A percentile compares a stretch with the other conserved stretches of the same genome.
Evolutionary conservation across 1,140 invertebrate species (phyloP).

Genomic region (Lordiphosa clarofinis): DNA sequence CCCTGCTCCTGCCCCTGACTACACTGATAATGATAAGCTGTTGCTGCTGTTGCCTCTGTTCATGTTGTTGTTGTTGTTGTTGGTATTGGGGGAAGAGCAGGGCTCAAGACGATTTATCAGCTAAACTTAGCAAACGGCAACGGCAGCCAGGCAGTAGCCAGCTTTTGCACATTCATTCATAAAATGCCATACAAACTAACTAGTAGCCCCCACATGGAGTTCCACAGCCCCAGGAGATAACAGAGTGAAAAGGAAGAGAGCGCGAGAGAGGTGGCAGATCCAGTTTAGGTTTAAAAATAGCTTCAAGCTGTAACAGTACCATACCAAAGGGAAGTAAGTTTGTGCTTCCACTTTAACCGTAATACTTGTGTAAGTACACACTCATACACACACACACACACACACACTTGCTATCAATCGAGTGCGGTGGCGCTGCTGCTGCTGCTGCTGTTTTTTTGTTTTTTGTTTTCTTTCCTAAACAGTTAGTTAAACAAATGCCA

Average conservation of each 20-base stretch:
- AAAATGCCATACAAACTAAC: conserved; percentile 39
- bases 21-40: conserved; percentile 37
- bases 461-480: conserved; percentile 23
- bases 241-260: background rate
- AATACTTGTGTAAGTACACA: background rate
- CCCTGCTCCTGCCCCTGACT: too few species aligned
- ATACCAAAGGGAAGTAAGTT: conserved; percentile 4
- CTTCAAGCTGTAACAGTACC: conserved; percentile 21
- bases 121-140: conserved; percentile 22
- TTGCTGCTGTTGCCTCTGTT: background rate
- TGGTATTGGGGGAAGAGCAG: conserved; percentile 3
- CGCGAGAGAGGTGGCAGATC: conserved; percentile 8
- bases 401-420: conserved; percentile 39
- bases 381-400: conserved; percentile 2
- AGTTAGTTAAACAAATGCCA: conserved; percentile 50
- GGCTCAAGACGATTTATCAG: conserved; percentile 67
- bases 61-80: too few species aligned
- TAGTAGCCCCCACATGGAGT: conserved; percentile 18
- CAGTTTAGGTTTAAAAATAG: conserved; percentile 28
- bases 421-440: conserved; percentile 8
- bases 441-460: conserved; percentile 20
- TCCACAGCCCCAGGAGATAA: conserved; percentile 3
- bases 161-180: conserved; percentile 60
- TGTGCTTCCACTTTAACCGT: background rate
- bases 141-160: conserved; percentile 17